Conservation (phyloP, 2,797 vertebrate species). For the Fistularia tabacaria region DNA sequence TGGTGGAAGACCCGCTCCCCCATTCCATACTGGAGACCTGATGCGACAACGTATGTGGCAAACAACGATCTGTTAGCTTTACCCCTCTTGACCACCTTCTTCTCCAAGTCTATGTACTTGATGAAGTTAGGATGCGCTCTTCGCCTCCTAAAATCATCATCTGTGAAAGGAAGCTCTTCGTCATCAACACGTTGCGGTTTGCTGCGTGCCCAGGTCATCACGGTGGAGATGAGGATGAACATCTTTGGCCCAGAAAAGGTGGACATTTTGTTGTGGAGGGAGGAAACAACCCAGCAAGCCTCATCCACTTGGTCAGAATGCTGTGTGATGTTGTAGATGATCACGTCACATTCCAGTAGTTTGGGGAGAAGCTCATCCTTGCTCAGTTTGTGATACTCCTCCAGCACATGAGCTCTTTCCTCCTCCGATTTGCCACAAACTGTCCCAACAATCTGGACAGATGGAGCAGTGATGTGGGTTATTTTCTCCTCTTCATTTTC, state of each 20-base stretch:
- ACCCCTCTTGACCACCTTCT: conserved; percentile 82
- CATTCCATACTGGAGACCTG: conserved; percentile 88
- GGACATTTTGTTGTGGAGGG: conserved; percentile 71
- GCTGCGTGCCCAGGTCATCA: conserved; percentile 89
- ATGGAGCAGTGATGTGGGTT: no score
- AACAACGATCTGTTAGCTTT: conserved; percentile 67
- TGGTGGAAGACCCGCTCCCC: conserved; percentile 86
- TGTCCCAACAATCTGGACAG: conserved; percentile 77
- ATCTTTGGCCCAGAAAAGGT: conserved; percentile 77
- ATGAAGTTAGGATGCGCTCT: conserved; percentile 83
- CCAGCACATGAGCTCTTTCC: conserved; percentile 55
- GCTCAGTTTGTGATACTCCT: conserved; percentile 74
- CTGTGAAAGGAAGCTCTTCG: conserved; percentile 77
- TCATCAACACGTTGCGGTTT: conserved; percentile 77
- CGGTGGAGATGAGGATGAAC: conserved; percentile 89
- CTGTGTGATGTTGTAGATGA: conserved; percentile 88
- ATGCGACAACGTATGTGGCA: conserved; percentile 82
- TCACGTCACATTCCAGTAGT: conserved; percentile 81
- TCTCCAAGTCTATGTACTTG: conserved; percentile 83
- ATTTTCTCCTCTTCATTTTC: no score
- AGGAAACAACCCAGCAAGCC: conserved; percentile 85
- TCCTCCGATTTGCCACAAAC: conserved; percentile 47
- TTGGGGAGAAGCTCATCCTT: conserved; percentile 72
- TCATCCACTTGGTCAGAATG: conserved; percentile 78
- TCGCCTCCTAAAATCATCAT: conserved; percentile 84